Evolutionary conservation across 2,888 invertebrate species (phyloP), one percentile per base, ranked within the genome.

Genomic region (Elegia similella): DNA sequence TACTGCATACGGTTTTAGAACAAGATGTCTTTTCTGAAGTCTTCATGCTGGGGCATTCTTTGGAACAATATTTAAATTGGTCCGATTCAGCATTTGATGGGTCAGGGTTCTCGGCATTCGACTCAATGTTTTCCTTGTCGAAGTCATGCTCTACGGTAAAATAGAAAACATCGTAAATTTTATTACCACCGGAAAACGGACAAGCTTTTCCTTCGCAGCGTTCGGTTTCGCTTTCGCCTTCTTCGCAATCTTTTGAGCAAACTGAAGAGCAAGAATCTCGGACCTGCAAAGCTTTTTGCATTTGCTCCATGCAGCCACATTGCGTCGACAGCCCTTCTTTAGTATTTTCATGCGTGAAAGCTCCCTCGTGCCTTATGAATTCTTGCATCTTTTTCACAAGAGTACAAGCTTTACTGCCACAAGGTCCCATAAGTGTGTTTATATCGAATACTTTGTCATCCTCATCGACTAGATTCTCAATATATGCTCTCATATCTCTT

Each of bases 371-470:
- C 2, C 82, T 75, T 13, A 91, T 70, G 55, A 90, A 87, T 52
- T 88, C 70, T 66, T 83, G 79, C 54, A 91, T 85, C 65, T 78
- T 87, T 66, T 84, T 78, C 46, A 82, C 86, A 60, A 90, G 62
- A 46, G 80, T 82, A 70, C 91, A 91, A 3, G 78, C 66, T 63
- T 82, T 86, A 60, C 87, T 90, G 29, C 91, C 91, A 65, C 91
- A 91, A 2, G 90, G 90, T 2, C 91, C 91, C 46, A 86, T 73
- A 17, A 91, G 72, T 12, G 84, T 79, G 17, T 82, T 70, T 2
- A 91, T 69, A 61, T 80, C 69, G 43, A 91, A 74, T 68, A 79
- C 82, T 63, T 72, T 67, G 42, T 83, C 74, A 58, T 91, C 90
- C 76, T 91, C 89, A 23, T 80, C 82, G 7, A 88, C 80, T 2